Evolutionary conservation across 2,888 invertebrate genomes (phyloP).

Genomic region (Chrysopilus asiliformis): DNA sequence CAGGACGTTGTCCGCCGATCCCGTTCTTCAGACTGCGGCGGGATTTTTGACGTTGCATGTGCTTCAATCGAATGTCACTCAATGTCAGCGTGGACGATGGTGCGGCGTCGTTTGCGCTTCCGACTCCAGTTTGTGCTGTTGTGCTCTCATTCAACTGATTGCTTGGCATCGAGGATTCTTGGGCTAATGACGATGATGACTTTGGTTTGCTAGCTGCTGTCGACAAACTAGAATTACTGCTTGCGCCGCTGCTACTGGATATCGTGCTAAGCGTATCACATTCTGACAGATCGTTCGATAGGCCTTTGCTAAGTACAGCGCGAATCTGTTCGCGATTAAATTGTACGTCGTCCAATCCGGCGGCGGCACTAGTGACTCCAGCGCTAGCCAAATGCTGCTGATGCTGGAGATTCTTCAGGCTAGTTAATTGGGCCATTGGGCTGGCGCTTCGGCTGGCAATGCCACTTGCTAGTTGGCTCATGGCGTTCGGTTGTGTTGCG

Average conservation of each 20-base stretch:
- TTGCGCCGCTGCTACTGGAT: no score
- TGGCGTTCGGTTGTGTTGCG: constrained; percentile 44
- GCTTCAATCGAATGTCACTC: constrained; percentile 34
- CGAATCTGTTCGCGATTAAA: constrained; percentile 37
- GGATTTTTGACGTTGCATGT: constrained; percentile 41
- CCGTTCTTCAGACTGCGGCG: constrained; percentile 37
- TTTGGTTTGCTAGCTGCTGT: no score
- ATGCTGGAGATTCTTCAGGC: constrained; percentile 49
- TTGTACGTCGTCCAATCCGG: constrained; percentile 33
- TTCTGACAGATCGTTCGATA: constrained; percentile 15
- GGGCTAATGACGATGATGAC: not conserved
- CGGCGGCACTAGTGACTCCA: constrained; percentile 4
- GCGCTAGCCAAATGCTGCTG: constrained; percentile 30
- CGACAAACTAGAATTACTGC: constrained; percentile 1
- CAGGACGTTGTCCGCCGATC: constrained; percentile 41
- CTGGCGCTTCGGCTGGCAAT: constrained; percentile 51
- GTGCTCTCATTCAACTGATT: constrained; percentile 30
- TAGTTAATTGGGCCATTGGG: constrained; percentile 68
- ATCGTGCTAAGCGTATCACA: constrained; percentile 6
- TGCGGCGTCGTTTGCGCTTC: constrained; percentile 8
- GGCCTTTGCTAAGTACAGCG: constrained; percentile 27
- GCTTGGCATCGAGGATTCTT: not conserved
- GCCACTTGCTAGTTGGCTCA: constrained; percentile 45
- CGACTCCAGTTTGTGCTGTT: constrained; percentile 6
- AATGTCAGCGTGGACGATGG: constrained; percentile 21